These are phyloP conservation scores for Rotaria sp. DNA, from an alignment of 2,888 invertebrate species.

Conservation along the genomic window DNA sequence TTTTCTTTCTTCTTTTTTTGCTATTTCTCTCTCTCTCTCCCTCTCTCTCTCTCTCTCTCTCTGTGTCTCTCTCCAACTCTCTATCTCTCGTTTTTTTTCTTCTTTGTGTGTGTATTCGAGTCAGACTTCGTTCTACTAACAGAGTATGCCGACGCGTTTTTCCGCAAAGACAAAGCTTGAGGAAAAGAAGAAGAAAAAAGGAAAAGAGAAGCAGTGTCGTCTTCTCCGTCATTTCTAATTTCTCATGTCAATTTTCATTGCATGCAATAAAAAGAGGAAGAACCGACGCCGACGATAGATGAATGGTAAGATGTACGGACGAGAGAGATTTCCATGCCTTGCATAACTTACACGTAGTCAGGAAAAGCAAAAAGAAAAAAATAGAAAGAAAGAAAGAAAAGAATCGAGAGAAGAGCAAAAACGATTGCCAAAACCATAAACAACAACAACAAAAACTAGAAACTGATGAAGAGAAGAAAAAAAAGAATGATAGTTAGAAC, in stretches of 20 bases:
- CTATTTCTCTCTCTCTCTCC: not conserved
- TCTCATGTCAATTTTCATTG: conserved; percentile 12
- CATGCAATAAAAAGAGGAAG: not conserved
- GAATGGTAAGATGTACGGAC: not conserved
- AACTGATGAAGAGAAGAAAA: not conserved
- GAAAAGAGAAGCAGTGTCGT: not conserved
- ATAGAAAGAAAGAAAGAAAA: no score
- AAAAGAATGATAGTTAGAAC: not conserved
- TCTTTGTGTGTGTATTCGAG: not conserved
- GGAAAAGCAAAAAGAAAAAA: not conserved
- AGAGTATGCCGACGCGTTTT: not conserved
- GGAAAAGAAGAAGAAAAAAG: not conserved
- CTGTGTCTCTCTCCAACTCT: no score
- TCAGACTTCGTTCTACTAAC: not conserved
- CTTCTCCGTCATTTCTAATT: conserved; percentile 2
- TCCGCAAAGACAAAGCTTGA: not conserved
- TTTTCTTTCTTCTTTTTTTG: not conserved
- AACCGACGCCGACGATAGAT: not conserved
- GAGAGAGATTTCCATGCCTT: not conserved
- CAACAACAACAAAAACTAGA: not conserved
- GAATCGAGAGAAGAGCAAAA: not conserved
- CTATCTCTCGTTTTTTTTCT: no score
- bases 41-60: no score
- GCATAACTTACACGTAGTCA: not conserved
- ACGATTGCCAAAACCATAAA: not conserved